Percentiles rank a stretch among this genome's conserved stretches.
Conservation (phyloP, 2,888 invertebrate genomes). For the Cacoxenus indagator region DNA sequence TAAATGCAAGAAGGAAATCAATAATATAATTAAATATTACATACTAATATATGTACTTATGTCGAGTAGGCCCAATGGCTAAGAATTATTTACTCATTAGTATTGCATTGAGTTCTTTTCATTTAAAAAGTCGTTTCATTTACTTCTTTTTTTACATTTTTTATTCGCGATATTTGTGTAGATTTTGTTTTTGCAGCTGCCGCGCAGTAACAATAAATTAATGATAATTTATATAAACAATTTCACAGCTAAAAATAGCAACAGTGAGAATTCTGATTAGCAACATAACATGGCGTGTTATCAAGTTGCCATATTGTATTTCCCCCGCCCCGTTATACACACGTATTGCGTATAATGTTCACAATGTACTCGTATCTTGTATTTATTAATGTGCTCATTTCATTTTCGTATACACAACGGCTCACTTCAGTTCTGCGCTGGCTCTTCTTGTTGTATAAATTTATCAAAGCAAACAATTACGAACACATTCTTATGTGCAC, state of each 20-base stretch:
- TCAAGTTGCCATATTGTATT: background rate
- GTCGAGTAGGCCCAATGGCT: too few relatives aligned
- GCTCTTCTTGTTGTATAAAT: background rate
- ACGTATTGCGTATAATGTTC: background rate
- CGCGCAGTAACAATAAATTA: slow-evolving; percentile 45
- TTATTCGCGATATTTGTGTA: too few relatives aligned
- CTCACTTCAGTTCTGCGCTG: background rate
- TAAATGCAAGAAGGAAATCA: too few relatives aligned
- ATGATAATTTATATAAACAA: slow-evolving; percentile 59
- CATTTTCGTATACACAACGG: background rate
- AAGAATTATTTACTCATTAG: too few relatives aligned
- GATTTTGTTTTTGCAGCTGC: slow-evolving; percentile 4
- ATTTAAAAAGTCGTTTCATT: too few relatives aligned
- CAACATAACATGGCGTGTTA: slow-evolving; percentile 30
- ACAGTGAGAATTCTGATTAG: slow-evolving; percentile 38
- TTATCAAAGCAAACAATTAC: slow-evolving; percentile 13
- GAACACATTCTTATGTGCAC: slow-evolving; percentile 1
- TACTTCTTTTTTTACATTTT: background rate
- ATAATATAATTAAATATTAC: too few relatives aligned
- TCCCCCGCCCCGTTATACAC: slow-evolving; percentile 1
- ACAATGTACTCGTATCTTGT: background rate
- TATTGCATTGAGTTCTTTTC: too few relatives aligned
- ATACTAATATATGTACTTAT: too few relatives aligned
- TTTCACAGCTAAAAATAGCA: slow-evolving; percentile 44
- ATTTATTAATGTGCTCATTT: background rate